These are phyloP conservation scores for Mesoclemmys tuberculata DNA, from an alignment of 2,113 vertebrate genomes.

Conservation along the genomic window DNA sequence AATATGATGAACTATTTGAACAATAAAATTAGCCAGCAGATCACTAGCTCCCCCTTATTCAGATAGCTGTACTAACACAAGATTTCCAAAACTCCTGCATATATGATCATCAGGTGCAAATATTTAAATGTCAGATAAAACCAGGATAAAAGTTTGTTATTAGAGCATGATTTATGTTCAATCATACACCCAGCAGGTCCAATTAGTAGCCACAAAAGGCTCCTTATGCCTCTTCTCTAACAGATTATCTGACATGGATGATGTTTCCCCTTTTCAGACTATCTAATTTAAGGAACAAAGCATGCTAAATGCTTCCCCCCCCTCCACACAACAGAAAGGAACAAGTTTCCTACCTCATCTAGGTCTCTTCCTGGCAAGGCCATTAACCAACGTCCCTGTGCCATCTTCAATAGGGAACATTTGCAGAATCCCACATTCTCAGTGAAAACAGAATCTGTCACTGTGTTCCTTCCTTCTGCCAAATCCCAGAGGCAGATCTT, in stretches of 20 bases:
- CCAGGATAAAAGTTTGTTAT: not conserved
- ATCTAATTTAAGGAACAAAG: not conserved
- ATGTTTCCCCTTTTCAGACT: not conserved
- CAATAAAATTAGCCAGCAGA: not conserved
- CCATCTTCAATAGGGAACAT: slow-evolving; percentile 79
- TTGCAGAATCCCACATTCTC: slow-evolving; percentile 92
- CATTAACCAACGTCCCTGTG: slow-evolving; percentile 77
- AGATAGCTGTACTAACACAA: slow-evolving; percentile 2
- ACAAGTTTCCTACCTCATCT: slow-evolving; percentile 85
- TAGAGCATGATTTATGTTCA: not conserved
- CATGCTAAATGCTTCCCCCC: not conserved
- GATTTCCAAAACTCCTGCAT: slow-evolving; percentile 1
- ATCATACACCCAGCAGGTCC: not conserved
- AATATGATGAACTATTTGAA: not conserved
- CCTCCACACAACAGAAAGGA: not conserved
- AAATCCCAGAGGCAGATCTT: slow-evolving; percentile 90
- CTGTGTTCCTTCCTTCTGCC: slow-evolving; percentile 82
- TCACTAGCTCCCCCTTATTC: not conserved
- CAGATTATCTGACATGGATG: not conserved
- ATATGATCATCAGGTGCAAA: slow-evolving; percentile 24
- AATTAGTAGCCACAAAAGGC: not conserved
- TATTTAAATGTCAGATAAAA: not conserved
- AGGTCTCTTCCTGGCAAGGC: slow-evolving; percentile 83
- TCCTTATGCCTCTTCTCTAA: not conserved
- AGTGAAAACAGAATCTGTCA: slow-evolving; percentile 81